Evolutionary conservation across 2,113 vertebrate genomes (phyloP).

Genomic region (Phycodurus eques): DNA sequence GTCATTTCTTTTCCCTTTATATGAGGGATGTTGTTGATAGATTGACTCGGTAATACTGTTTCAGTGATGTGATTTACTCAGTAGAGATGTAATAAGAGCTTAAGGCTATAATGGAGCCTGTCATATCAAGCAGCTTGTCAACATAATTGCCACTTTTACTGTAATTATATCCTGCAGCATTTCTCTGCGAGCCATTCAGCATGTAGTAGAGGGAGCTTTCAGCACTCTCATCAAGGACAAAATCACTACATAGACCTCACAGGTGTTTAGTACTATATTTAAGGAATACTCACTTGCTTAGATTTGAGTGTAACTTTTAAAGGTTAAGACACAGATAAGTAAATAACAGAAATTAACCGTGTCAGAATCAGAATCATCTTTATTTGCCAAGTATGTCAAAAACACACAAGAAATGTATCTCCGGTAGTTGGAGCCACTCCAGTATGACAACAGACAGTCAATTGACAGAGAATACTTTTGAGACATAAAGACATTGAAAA

Average conservation of each 20-base stretch:
- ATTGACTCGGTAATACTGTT: slow-evolving; percentile 44
- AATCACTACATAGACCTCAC: neutral
- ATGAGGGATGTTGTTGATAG: slow-evolving; percentile 46
- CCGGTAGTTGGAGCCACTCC: no score
- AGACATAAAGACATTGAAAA: no score
- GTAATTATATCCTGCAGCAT: slow-evolving; percentile 55
- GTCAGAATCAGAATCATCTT: no score
- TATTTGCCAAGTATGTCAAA: no score
- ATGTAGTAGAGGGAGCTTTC: slow-evolving; percentile 33
- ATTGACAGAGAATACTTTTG: no score
- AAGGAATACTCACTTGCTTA: neutral
- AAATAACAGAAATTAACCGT: neutral
- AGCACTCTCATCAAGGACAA: slow-evolving; percentile 44
- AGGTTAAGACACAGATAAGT: neutral
- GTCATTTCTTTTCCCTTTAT: slow-evolving; percentile 18
- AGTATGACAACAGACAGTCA: no score
- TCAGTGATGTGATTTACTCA: slow-evolving; percentile 56
- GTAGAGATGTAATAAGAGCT: slow-evolving; percentile 60
- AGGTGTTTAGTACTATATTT: neutral
- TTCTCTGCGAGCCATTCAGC: slow-evolving; percentile 39
- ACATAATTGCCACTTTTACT: slow-evolving; percentile 65
- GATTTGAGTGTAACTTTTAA: neutral
- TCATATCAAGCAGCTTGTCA: slow-evolving; percentile 70
- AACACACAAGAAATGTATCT: no score
- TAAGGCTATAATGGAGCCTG: slow-evolving; percentile 64